Evolutionary conservation across 2,888 invertebrate species (phyloP), one percentile per base, ranked within the genome.

Genomic region (Emesis furor): DNA sequence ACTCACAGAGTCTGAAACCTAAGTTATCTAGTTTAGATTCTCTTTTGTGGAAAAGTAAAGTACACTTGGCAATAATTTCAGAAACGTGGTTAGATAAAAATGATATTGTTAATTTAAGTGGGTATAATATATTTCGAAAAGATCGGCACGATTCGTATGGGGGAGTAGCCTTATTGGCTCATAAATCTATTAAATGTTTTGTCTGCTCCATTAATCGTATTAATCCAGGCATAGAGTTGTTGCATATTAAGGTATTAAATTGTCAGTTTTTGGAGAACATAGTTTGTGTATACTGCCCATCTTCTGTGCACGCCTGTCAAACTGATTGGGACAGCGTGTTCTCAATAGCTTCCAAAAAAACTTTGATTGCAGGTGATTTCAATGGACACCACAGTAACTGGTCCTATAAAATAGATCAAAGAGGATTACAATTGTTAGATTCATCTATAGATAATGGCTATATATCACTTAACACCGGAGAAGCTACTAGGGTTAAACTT

Each of bases 81-180:
- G 86, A 88, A 69, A 86, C 86, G 1, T 88, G 88, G 84, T 73
- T 88, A 24, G 77, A 79, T 8, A 55, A 75, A 1, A 76, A 82
- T 1, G 46, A 2, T 17, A 0, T 10, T 35, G 1, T 81, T 3
- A 59, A 74, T n/a, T 8, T 86, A 7, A 79, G 30, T 17, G 76
- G 62, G 1, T 86, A 83, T 24, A 81, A 78, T 39, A 76, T 82
- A 42, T 81, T 35, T 32, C 39, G 84, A 39, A 76, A 82, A 5
- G 83, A 86, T 35, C 32, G 84, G 14, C 3, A 17, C 24, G 85
- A 85, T 37, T 59, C 68, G 5, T 86, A 76, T 51, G 84, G 82
- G 1, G 84, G 84, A 8, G 82, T 88, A 12, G 84, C 81, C 1
- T 73, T 85, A 12, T 1, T 86, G 10, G n/a, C 42, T 30, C 84